phyloP scores from a whole-genome alignment of 2,113 vertebrate species.

The Rattus rattus region DNA sequence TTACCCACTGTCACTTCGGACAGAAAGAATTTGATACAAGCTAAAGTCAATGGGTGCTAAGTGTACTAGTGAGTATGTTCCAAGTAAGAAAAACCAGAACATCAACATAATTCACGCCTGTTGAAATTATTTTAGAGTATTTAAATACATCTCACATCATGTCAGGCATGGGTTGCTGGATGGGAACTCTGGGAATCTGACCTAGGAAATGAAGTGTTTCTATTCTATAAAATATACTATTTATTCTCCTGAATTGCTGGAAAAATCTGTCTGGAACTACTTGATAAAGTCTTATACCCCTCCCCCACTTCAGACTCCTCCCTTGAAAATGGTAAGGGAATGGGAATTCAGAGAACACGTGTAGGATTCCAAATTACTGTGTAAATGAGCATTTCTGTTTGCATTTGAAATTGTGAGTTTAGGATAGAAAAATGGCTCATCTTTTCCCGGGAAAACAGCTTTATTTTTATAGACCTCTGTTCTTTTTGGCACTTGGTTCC shows the following conservation, averaged over 20 bases:
- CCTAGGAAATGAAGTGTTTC: conserved; percentile 80
- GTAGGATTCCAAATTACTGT: neutral
- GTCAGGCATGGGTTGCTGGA: conserved; percentile 80
- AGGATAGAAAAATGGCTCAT: conserved; percentile 20
- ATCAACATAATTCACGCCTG: conserved; percentile 84
- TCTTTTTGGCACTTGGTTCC: conserved; percentile 38
- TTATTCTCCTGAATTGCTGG: neutral
- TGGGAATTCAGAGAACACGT: neutral
- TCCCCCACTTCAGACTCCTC: neutral
- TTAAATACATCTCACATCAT: conserved; percentile 84
- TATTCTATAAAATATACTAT: conserved; percentile 1
- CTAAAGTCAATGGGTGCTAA: conserved; percentile 84
- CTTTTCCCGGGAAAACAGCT: conserved; percentile 47
- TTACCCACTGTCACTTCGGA: conserved; percentile 80
- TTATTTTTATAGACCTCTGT: conserved; percentile 25
- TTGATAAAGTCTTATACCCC: neutral
- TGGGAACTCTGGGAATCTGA: conserved; percentile 79
- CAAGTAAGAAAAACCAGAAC: conserved; percentile 77
- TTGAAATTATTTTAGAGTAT: conserved; percentile 85
- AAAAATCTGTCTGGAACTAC: neutral
- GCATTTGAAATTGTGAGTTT: conserved; percentile 42
- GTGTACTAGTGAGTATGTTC: conserved; percentile 79
- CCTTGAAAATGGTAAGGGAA: neutral
- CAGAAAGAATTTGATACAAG: conserved; percentile 84
- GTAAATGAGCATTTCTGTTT: conserved; percentile 50